Percentiles rank a stretch among this genome's conserved stretches.
Evolutionary conservation across 1,140 invertebrate genomes (phyloP).

Genomic region (Chrysomallon squamiferum): DNA sequence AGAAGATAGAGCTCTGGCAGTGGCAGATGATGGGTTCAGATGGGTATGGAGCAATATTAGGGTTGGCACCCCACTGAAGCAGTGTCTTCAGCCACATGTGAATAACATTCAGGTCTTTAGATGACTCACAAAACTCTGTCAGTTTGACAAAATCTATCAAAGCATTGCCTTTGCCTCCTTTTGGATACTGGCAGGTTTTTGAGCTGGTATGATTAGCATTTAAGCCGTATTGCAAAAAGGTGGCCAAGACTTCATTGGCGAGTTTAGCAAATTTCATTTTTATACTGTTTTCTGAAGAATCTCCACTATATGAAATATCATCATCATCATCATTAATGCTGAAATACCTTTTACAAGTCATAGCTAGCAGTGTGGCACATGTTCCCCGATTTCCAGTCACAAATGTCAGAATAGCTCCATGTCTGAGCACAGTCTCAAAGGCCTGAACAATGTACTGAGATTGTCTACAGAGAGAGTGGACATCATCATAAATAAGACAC

Average conservation of each 20-base stretch:
- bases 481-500: conserved; percentile 44
- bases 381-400: conserved; percentile 26
- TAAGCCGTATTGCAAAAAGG: conserved; percentile 48
- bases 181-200: conserved; percentile 26
- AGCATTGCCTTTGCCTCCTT: conserved; percentile 45
- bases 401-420: conserved; percentile 51
- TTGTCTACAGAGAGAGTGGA: conserved; percentile 30
- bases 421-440: conserved; percentile 34
- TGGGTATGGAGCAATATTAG: conserved; percentile 58
- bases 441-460: conserved; percentile 29
- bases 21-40: conserved; percentile 60
- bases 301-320: neutral
- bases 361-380: conserved; percentile 37
- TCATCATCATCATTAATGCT: conserved; percentile 2
- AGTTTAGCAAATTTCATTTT: conserved; percentile 34
- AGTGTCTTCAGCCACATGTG: conserved; percentile 52
- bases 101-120: conserved; percentile 44
- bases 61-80: conserved; percentile 58
- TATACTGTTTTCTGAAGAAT: neutral
- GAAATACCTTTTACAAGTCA: conserved; percentile 38
- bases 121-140: conserved; percentile 23
- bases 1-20: conserved; percentile 59
- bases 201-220: conserved; percentile 48
- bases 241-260: conserved; percentile 33
- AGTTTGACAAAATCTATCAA: conserved; percentile 54